A percentile compares a stretch with the other conserved stretches of the same genome.
Evolutionary conservation across 1,140 invertebrate genomes (phyloP).

Genomic region (Sarcophaga peregrina): DNA sequence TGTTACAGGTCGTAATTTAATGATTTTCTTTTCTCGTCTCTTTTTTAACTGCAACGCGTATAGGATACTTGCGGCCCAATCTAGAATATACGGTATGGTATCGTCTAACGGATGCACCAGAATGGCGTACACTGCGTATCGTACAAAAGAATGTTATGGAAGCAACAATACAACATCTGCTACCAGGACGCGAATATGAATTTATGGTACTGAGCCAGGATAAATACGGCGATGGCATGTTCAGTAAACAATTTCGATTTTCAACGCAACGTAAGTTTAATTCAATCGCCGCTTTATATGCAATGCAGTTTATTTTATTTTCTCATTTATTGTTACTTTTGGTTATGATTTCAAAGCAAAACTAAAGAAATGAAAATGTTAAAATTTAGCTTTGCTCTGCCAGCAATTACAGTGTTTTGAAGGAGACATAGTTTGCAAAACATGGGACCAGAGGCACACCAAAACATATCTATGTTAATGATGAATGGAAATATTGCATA

Average conservation of each 20-base stretch:
- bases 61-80: constrained; percentile 82
- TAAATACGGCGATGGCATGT: constrained; percentile 87
- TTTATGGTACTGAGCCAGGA: constrained; percentile 92
- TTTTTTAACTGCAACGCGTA: constrained; percentile 12
- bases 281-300: background rate
- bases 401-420: too few species aligned
- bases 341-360: too few species aligned
- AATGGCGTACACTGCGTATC: constrained; percentile 82
- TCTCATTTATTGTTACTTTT: too few species aligned
- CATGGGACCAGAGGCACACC: too few species aligned
- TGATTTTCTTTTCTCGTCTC: background rate
- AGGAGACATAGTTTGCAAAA: too few species aligned
- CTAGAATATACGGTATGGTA: constrained; percentile 90
- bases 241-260: constrained; percentile 84
- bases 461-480: too few species aligned
- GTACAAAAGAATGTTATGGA: constrained; percentile 77
- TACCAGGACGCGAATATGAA: constrained; percentile 84
- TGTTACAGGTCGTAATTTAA: too few species aligned
- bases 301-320: too few species aligned
- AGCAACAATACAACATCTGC: constrained; percentile 82
- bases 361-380: too few species aligned
- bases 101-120: constrained; percentile 74
- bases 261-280: constrained; percentile 75
- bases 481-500: too few species aligned
- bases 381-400: too few species aligned